Evolutionary conservation across 2,113 vertebrate species (phyloP), one percentile per base, ranked within the genome.

Genomic region (Amphiprion percula): DNA sequence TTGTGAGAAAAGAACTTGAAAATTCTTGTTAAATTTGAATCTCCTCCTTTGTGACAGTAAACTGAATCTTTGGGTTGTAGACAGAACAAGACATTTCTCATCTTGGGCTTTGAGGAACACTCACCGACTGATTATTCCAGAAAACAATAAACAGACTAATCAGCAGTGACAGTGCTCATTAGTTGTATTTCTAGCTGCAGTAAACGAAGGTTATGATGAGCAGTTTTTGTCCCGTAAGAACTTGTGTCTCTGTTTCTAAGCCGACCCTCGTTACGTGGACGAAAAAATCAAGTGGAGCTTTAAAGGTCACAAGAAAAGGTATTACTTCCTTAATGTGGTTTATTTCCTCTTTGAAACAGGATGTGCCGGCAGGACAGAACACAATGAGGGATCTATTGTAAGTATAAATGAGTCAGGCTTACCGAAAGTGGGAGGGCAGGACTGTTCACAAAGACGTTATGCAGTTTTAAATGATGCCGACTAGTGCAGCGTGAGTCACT

Each of bases 321-420:
- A 74, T 74, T 66, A n/a, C 30, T 80, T 68, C 80, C 60, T 76
- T 55, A 47, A 58, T 59, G 55, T 59, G 41, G 44, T 33, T 17
- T 28, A 56, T 9, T 76, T 80, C 41, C 37, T 59, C 55, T 23
- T 26, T 26, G 24, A 30, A 47, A 58, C 56, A 67, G 64, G 60
- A 69, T 16, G 49, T 7, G 23, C 15, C 49, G 41, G 26, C 67
- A 30, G 68, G 28, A 62, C 5, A 9, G 30, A 52, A 49, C 15
- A 83, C 65, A 74, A 68, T 67, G 55, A 78, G 41, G 69, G 52
- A 74, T 68, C 33, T 33, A 16, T 63, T 15, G 28, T 23, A 41
- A 56, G 24, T 28, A 54, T 60, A 46, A 64, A 59, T 44, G 6
- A 15, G 39, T 41, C 14, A 6, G 49, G 61, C 10, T 24, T 26